Evolutionary conservation across 2,113 vertebrate genomes (phyloP).

Genomic region (Plestiodon gilberti): DNA sequence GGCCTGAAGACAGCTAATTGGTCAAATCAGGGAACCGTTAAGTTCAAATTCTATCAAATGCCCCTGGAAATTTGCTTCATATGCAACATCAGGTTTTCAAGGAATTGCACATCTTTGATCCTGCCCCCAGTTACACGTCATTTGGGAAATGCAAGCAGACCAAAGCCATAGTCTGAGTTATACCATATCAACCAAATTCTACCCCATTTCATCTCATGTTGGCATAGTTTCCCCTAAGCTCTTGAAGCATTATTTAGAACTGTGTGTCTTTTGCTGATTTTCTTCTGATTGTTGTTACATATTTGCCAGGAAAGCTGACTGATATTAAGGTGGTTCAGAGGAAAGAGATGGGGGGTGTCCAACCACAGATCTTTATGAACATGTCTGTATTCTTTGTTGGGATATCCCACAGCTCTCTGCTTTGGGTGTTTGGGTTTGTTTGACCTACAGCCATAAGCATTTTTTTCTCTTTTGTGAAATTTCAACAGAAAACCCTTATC

Average conservation of each 20-base stretch:
- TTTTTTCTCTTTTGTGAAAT: neutral
- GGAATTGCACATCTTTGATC: neutral
- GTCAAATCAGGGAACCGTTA: neutral
- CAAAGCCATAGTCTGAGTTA: neutral
- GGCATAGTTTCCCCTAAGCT: fast-evolving
- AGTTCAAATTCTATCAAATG: neutral
- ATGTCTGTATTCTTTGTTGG: slow-evolving; percentile 22
- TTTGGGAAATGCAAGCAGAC: fast-evolving
- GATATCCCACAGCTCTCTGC: slow-evolving; percentile 33
- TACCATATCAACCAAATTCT: neutral
- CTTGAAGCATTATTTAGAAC: neutral
- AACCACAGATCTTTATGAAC: neutral
- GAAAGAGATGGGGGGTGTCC: no score
- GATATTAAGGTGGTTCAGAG: neutral
- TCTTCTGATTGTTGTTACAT: neutral
- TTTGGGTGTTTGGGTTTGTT: neutral
- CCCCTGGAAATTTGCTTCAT: neutral
- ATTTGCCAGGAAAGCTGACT: neutral
- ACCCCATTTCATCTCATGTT: neutral
- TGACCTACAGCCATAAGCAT: neutral
- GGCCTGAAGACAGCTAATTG: neutral
- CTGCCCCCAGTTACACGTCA: neutral
- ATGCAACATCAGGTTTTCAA: slow-evolving; percentile 24
- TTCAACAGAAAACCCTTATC: neutral
- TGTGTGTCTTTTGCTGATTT: neutral